phyloP scores from a whole-genome alignment of 64 coral and sea anemone species.

The Anthopleura sola region DNA sequence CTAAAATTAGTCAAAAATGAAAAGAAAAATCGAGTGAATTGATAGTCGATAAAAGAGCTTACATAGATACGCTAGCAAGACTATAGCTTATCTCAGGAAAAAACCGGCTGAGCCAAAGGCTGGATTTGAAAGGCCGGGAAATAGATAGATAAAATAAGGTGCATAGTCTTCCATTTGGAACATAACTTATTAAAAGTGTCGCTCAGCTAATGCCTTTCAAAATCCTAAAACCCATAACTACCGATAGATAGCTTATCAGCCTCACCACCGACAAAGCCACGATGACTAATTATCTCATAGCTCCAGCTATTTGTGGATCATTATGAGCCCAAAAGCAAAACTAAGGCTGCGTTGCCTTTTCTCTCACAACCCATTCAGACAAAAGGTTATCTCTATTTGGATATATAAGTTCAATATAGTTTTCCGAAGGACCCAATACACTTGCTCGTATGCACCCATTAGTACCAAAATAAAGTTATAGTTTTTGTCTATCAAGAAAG shows the following conservation, averaged over 20 bases:
- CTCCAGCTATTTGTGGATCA: not conserved
- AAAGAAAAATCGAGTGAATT: not conserved
- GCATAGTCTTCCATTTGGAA: not conserved
- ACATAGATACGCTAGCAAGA: not conserved
- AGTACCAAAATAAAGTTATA: not conserved
- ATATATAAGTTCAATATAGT: not conserved
- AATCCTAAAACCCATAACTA: not conserved
- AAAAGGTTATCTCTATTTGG: not conserved
- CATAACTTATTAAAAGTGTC: slow-evolving; percentile 2
- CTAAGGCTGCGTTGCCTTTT: not conserved
- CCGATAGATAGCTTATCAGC: not conserved
- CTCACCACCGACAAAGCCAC: not conserved
- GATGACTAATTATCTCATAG: not conserved
- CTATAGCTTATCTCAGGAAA: not conserved
- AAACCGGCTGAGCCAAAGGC: not conserved
- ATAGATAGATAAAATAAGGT: not conserved
- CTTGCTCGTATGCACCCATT: not conserved
- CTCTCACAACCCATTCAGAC: not conserved
- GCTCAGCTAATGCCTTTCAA: not conserved
- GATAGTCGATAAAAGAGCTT: not conserved
- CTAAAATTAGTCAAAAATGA: not conserved
- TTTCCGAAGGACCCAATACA: not conserved
- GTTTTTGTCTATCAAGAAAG: not conserved
- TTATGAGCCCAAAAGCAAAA: not conserved
- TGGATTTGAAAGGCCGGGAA: not conserved